Base-by-base conservation (phyloP, 2,888 invertebrate species). In the Notodonta ziczac region DNA sequence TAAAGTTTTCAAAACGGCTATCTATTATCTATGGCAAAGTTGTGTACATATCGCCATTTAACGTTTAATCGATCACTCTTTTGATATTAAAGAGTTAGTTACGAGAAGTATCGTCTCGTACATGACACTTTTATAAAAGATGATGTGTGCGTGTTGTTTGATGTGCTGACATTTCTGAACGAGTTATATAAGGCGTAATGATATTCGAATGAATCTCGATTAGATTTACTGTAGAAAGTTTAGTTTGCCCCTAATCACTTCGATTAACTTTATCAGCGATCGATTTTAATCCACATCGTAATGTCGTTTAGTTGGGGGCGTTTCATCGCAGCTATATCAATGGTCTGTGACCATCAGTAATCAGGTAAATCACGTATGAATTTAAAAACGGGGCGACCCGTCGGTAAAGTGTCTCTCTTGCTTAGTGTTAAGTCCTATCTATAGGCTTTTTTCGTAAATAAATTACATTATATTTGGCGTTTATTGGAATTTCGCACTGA, bases 401-500 rank as follows among this genome's bases (percentile, higher is more conserved):
- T 80, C 75, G 74, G 69, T 71, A 77, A 78, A 63, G 72, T 73
- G 73, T 77, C 74, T 82, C 82, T 80, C 80, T 81, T 76, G 67
- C 69, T 63, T 82, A 83, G 79, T 73, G 58, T 64, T 83, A 80
- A 81, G 77, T 76, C 74, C 73, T 78, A 66, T 69, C 61, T 80
- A 81, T 76, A 80, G 82, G 84, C 85, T 87, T 87, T 81, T 76
- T 76, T 72, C 66, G 64, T 69, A 70, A 63, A 70, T 59, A 69
- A 59, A 69, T 64, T 70, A 59, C 69, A 59, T 73, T 66, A 78
- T 79, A 80, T 80, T 81, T 77, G 74, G 76, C 73, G 67, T 79
- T 78, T 76, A 82, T 78, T 80, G 78, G 80, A 79, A 81, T 82
- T 81, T 83, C 80, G 82, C 85, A 83, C 82, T 74, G 72, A 77